Evolutionary conservation across 2,113 vertebrate genomes (phyloP).

Genomic region (Heliornis fulica): DNA sequence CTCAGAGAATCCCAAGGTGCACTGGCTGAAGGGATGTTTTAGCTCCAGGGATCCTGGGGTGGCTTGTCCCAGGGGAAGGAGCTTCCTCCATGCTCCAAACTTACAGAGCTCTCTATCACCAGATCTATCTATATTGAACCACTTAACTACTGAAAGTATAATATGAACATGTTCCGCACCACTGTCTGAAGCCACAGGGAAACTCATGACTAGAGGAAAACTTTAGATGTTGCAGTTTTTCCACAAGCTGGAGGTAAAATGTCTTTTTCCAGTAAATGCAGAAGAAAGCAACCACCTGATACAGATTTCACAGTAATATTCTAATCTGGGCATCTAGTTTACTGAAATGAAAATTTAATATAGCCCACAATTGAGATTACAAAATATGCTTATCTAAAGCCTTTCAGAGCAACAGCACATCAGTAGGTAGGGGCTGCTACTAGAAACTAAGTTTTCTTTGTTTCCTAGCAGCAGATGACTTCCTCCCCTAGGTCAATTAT

Average conservation of each 20-base stretch:
- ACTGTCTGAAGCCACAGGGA: neutral
- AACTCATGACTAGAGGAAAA: neutral
- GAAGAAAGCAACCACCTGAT: neutral
- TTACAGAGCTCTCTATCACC: neutral
- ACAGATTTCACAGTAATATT: neutral
- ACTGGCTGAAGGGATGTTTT: neutral
- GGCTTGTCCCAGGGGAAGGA: neutral
- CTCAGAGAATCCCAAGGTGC: neutral
- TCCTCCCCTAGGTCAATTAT: constrained; percentile 47
- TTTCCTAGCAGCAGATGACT: constrained; percentile 55
- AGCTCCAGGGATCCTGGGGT: fast-evolving
- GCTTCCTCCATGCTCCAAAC: neutral
- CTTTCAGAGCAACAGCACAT: neutral
- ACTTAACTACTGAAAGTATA: neutral
- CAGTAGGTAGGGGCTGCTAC: constrained; percentile 15
- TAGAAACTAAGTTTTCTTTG: constrained; percentile 45
- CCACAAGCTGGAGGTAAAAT: neutral
- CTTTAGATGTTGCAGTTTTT: neutral
- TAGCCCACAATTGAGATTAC: neutral
- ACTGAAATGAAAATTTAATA: neutral
- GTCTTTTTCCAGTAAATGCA: neutral
- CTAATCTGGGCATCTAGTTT: neutral
- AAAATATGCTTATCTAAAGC: neutral
- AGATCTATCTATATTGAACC: neutral
- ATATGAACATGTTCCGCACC: neutral